Base-by-base conservation (phyloP, 2,113 vertebrate genomes). In the Dromas ardeola region DNA sequence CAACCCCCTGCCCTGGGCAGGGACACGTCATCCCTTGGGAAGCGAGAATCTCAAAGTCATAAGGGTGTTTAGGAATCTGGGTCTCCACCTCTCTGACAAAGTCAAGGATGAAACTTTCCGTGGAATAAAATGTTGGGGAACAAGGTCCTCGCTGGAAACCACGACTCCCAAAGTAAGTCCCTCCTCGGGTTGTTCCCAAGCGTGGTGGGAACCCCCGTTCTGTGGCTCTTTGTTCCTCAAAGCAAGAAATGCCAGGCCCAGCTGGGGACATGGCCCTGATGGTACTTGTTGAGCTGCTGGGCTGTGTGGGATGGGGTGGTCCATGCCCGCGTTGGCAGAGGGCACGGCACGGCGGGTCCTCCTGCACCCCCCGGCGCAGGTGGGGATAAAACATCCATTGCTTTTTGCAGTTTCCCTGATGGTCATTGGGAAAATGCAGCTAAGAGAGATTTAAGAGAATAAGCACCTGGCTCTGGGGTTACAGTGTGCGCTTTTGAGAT, bases 191-290 rank as follows among this genome's bases (percentile, higher is more conserved):
- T 3, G 0, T 30, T 55, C 49, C 59, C 0, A 1, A 81, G 29
- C 0, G 0, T 47, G 70, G 25, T 34, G 21, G 21, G 29, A 56
- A 9, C 13, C 12, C 9, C 32, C 1, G 0, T 78, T 19, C 32
- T 72, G 2, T 30, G 36, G 9, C 52, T 63, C 36, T 70, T 74
- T 69, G 49, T 29, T 22, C 27, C n/a, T 69, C 65, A 49, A 29
- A 49, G 52, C 32, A 71, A 1, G 18, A 50, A 59, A 34, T 8
- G 6, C 62, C 50, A 21, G 30, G 17, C 45, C 38, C 2, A 4
- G 15, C 26, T 72, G 22, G 11, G 3, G 13, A 13, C 10, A 1
- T 50, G 58, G 40, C 42, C 26, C 7, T 3, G 21, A 6, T 8
- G 16, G n/a, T 22, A 1, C n/a, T 23, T 36, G 19, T 27, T 36